phyloP scores from a whole-genome alignment of 2,113 vertebrate genomes.

The Proterorhinus semilunaris region DNA sequence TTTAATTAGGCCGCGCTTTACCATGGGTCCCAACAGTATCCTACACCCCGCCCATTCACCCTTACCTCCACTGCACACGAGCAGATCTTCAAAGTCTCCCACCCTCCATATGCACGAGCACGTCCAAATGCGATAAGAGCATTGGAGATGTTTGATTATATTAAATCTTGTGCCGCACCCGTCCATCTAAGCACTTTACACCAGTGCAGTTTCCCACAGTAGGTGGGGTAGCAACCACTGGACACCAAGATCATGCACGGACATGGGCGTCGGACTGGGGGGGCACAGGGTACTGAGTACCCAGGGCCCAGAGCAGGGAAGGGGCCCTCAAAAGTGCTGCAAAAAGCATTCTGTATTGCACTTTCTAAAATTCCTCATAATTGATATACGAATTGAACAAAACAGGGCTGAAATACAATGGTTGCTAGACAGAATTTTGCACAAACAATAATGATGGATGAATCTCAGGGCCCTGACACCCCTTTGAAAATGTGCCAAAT shows the following conservation, averaged over 20 bases:
- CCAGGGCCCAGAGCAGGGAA: too few species aligned
- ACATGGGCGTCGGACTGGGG: too few species aligned
- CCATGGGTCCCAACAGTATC: slow-evolving; percentile 49
- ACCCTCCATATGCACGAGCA: slow-evolving; percentile 32
- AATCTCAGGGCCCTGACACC: too few species aligned
- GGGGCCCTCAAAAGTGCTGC: too few species aligned
- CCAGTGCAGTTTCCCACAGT: slow-evolving; percentile 37
- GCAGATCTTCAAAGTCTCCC: slow-evolving; percentile 51
- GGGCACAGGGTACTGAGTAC: too few species aligned
- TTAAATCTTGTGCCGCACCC: slow-evolving; percentile 59
- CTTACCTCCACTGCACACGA: slow-evolving; percentile 34
- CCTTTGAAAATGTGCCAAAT: too few species aligned
- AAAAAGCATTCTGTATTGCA: too few species aligned
- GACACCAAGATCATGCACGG: slow-evolving; percentile 38
- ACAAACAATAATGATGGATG: too few species aligned
- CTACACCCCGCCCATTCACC: slow-evolving; percentile 22
- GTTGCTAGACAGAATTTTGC: too few species aligned
- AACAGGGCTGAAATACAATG: too few species aligned
- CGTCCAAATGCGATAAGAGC: slow-evolving; percentile 76
- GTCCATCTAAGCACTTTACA: slow-evolving; percentile 25
- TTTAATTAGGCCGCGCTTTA: slow-evolving; percentile 63
- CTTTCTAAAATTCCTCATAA: too few species aligned
- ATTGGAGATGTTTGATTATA: slow-evolving; percentile 71
- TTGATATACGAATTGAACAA: too few species aligned
- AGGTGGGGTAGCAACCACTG: slow-evolving; percentile 43